phyloP scores from a whole-genome alignment of 2,888 invertebrate species.

The Phasia obesa region DNA sequence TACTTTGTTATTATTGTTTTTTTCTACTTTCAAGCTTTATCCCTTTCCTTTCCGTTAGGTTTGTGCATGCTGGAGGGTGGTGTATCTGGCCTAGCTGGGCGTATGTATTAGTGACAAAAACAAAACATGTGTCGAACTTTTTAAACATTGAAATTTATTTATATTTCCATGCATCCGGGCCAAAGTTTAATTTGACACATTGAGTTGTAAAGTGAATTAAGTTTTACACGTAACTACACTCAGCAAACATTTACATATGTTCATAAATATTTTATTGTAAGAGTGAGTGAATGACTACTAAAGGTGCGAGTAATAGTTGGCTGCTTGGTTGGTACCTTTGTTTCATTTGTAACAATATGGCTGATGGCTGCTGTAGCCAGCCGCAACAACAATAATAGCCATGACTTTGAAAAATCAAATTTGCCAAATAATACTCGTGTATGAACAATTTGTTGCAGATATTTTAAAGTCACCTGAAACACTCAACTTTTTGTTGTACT shows the following conservation, averaged over 20 bases:
- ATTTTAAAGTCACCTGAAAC: constrained; percentile 4
- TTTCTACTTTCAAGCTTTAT: not conserved
- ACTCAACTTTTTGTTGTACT: constrained; percentile 16
- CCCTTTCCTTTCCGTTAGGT: constrained; percentile 29
- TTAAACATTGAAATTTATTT: constrained; percentile 65
- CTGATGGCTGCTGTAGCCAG: constrained; percentile 14
- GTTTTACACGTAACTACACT: constrained; percentile 31
- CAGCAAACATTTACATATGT: too few relatives aligned
- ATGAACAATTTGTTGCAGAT: constrained; percentile 44
- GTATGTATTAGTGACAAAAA: not conserved
- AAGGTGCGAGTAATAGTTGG: not conserved
- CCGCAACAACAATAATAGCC: constrained; percentile 26
- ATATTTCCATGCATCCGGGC: constrained; percentile 64
- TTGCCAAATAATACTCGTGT: constrained; percentile 53
- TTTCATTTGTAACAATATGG: constrained; percentile 38
- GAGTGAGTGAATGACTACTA: not conserved
- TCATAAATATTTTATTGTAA: not conserved
- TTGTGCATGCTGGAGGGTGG: not conserved
- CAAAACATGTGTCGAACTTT: constrained; percentile 55
- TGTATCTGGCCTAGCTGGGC: not conserved
- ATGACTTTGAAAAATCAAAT: constrained; percentile 61
- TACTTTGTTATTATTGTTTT: not conserved
- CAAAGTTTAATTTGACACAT: constrained; percentile 62
- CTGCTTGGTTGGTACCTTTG: constrained; percentile 14
- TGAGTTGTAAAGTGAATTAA: constrained; percentile 65